phyloP scores from a whole-genome alignment of 2,113 vertebrate genomes.

The Coptodon rendalli region DNA sequence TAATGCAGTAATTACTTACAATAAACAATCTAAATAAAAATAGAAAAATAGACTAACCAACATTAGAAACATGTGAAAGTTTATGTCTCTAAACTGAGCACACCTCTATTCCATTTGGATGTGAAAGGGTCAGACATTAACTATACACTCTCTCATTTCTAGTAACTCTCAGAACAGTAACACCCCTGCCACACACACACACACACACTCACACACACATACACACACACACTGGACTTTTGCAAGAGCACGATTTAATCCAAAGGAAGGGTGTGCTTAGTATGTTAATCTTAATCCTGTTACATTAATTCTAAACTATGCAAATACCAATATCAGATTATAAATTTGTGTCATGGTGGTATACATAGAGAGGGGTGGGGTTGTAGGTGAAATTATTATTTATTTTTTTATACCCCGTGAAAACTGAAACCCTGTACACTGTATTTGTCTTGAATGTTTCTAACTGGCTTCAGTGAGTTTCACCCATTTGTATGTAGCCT shows the following conservation, averaged over 20 bases:
- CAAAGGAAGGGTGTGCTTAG: slow-evolving; percentile 1
- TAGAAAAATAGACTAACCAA: neutral
- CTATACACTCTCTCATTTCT: neutral
- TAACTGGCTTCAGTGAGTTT: neutral
- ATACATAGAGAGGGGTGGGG: neutral
- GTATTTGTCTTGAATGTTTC: neutral
- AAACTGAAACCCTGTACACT: neutral
- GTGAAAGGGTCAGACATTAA: neutral
- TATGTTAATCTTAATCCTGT: slow-evolving; percentile 55
- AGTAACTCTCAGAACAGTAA: neutral
- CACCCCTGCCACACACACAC: neutral
- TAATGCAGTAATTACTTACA: neutral
- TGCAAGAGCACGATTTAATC: slow-evolving; percentile 11
- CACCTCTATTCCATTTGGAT: neutral
- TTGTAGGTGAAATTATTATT: neutral
- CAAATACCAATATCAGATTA: slow-evolving; percentile 50
- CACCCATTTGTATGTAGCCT: neutral
- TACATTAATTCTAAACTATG: slow-evolving; percentile 56
- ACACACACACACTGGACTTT: neutral
- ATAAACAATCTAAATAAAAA: neutral
- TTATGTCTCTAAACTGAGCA: neutral
- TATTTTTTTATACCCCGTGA: neutral
- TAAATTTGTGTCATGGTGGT: neutral
- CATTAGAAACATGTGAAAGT: neutral
- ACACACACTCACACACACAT: neutral